Evolutionary conservation across 92 coral and sea anemone species (phyloP), one percentile per base, ranked within the genome.

Genomic region (Parazoanthus swiftii): DNA sequence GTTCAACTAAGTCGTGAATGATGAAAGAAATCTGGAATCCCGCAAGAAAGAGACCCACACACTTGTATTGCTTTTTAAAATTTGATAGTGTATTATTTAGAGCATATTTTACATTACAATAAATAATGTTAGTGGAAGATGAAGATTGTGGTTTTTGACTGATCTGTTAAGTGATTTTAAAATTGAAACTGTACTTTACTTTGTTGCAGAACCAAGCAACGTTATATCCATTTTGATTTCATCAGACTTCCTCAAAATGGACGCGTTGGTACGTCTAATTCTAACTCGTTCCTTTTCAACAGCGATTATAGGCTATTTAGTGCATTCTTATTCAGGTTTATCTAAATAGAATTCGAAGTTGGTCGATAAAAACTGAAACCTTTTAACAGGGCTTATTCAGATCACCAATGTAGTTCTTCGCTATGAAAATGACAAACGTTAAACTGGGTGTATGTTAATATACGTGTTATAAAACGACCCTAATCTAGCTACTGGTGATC

Each of bases 221-320:
- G 98, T 97, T 79, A 94, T 97, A 84, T 97, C 99, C 77, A 95
- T 97, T 82, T 88, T 97, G 79, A 97, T 97, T 89, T 97, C 99
- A 74, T 97, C 99, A 65, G 99, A 95, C 88, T 97, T 97, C 89
- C 90, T 97, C 16, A 95, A 96, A 92, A 97, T 97, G 99, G 99
- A 97, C 90, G 88, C 92, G 18, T 88, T 97, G 97, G 99, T 97
- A 87, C 79, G 98, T 86, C 51, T 37, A 15, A 3, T 29, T 16
- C 43, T 26, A 23, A 33, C 26, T 71, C 18, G 26, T 29, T 29
- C 68, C 16, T n/a, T 9, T 35, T 37, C n/a, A 35, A 36, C 21
- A 68, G 20, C 3, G 70, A 1, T 3, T 11, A 11, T n/a, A 29
- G 46, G 2, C 54, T 13, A 0, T 25, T 4, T 11, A 56, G 18